Percentiles rank a stretch among this genome's conserved stretches.
phyloP scores from a whole-genome alignment of 2,888 invertebrate genomes.

The Aporophyla lueneburgensis region DNA sequence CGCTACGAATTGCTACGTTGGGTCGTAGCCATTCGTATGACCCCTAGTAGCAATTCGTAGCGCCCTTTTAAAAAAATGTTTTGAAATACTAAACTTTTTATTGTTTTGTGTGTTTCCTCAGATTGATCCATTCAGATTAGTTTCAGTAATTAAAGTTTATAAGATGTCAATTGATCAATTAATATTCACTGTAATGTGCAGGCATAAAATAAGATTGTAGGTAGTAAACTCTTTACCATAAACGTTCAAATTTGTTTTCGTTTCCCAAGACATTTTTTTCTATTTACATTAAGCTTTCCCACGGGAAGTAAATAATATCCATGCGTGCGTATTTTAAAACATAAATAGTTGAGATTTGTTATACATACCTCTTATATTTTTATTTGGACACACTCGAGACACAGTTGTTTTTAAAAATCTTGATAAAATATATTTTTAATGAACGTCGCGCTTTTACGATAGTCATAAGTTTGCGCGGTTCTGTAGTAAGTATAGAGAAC shows the following conservation, averaged over 20 bases:
- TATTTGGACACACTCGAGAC: conserved; percentile 47
- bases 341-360: neutral
- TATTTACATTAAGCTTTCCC: neutral
- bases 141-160: neutral
- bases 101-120: too few relatives aligned
- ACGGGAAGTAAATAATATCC: too few relatives aligned
- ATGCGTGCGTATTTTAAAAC: neutral
- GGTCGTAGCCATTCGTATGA: neutral
- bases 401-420: conserved; percentile 25
- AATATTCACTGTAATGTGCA: neutral
- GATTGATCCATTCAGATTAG: neutral
- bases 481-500: conserved; percentile 17
- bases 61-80: neutral
- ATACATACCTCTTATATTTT: conserved; percentile 60
- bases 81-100: neutral
- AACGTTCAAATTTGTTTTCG: neutral
- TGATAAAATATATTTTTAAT: conserved; percentile 24
- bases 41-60: neutral
- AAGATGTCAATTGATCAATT: neutral
- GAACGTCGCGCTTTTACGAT: conserved; percentile 40
- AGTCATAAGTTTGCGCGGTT: conserved; percentile 42
- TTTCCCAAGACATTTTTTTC: neutral
- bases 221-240: neutral
- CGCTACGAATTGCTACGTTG: neutral
- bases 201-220: neutral